Conservation (phyloP, 2,797 vertebrate species). For the Chrosomus eos region DNA sequence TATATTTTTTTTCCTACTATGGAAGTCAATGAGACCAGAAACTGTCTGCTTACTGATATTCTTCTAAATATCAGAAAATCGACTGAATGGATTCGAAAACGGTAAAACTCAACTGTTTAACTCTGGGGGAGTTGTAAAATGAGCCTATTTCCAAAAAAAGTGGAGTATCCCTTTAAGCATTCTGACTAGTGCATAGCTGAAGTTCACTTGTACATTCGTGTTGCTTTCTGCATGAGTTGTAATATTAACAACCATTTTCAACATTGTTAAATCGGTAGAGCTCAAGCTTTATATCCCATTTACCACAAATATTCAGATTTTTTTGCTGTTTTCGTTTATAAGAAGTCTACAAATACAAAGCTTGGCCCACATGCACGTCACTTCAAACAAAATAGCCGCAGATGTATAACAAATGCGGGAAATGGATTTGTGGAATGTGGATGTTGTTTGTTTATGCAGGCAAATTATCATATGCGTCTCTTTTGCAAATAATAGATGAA, state of each 20-base stretch:
- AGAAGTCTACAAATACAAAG: background rate
- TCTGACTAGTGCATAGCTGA: background rate
- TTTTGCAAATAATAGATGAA: slow-evolving; percentile 38
- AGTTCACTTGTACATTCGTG: background rate
- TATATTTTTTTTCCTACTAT: too few relatives aligned
- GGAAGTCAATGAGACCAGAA: too few relatives aligned
- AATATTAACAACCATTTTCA: background rate
- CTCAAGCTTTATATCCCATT: background rate
- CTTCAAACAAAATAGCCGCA: background rate
- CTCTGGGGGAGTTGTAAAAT: too few relatives aligned
- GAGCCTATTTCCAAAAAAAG: too few relatives aligned
- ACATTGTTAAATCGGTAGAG: background rate
- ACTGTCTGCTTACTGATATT: too few relatives aligned
- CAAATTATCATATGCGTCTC: slow-evolving; percentile 13
- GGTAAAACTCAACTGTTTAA: too few relatives aligned
- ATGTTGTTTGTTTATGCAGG: slow-evolving; percentile 31
- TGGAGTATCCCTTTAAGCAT: too few relatives aligned
- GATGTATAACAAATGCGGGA: slow-evolving; percentile 6
- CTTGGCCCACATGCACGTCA: background rate
- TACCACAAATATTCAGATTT: background rate
- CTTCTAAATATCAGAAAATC: too few relatives aligned
- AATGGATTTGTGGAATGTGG: slow-evolving; percentile 25
- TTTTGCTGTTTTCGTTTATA: background rate
- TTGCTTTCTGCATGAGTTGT: background rate
- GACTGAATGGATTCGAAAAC: too few relatives aligned